Evolutionary conservation across 2,113 vertebrate genomes (phyloP), one percentile per base, ranked within the genome.

Genomic region (Percopsis transmontana): DNA sequence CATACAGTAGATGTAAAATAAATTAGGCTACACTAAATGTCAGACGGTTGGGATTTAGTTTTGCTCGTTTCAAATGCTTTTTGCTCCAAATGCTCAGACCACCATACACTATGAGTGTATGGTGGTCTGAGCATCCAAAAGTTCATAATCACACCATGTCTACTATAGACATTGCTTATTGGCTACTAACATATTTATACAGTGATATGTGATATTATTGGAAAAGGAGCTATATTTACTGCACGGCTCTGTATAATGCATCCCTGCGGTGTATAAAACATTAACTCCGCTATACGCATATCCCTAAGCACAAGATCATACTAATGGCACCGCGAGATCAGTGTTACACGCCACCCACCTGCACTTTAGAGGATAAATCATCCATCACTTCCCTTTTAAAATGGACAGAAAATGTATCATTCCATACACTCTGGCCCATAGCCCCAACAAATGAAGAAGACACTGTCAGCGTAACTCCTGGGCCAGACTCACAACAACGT

Each of bases 401-500:
- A 86, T 58, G 68, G 73, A 79, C 74, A 77, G 74, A 89, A 82
- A 87, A 80, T 57, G 70, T 79, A 81, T 79, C 76, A 67, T 77
- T 83, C 74, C 73, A 58, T 84, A 85, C 69, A 71, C 77, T 72
- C 53, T 68, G 62, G 68, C 51, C 75, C 68, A 44, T 52, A 83
- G 76, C 63, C 72, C 63, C 74, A 81, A 87, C 61, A 78, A 91
- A 91, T 91, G 70, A 87, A 86, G 66, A 91, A 89, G 87, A 84
- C 83, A 81, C 83, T 88, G 79, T 85, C 60, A 85, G 85, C 80
- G 73, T 83, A 84, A 85, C 83, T 89, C 76, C 87, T 83, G 74
- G 74, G 83, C 87, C 85, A 87, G 81, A 89, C 89, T 93, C 90
- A 90, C 92, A 91, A 92, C 88, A 79, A 68, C 77, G 90, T 94